These are phyloP conservation scores for Struthio camelus DNA, from an alignment of 2,113 vertebrate species.

Conservation along the genomic window DNA sequence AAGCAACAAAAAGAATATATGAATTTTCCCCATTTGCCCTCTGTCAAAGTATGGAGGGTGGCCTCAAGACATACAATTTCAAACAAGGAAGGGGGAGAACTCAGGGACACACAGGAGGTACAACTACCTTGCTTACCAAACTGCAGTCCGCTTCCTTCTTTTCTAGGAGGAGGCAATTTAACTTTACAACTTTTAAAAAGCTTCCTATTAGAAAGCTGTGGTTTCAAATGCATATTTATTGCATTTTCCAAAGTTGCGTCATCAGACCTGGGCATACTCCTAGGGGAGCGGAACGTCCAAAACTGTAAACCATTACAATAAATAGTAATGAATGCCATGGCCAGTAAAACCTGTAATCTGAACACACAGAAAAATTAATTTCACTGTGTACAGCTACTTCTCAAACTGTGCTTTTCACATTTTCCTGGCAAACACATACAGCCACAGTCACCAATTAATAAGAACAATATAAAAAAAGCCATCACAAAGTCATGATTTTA, in stretches of 20 bases:
- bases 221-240: slow-evolving; percentile 63
- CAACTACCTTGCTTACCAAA: neutral
- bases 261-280: slow-evolving; percentile 38
- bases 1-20: neutral
- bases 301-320: slow-evolving; percentile 57
- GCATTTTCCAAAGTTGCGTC: slow-evolving; percentile 66
- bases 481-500: slow-evolving; percentile 10
- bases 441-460: slow-evolving; percentile 58
- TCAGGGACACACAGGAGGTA: neutral
- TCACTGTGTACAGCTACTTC: slow-evolving; percentile 68
- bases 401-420: slow-evolving; percentile 61
- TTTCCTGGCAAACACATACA: slow-evolving; percentile 58
- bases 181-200: slow-evolving; percentile 63
- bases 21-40: neutral
- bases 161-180: slow-evolving; percentile 48
- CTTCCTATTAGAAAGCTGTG: slow-evolving; percentile 60
- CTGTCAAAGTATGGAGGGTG: neutral
- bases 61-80: neutral
- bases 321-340: slow-evolving; percentile 63
- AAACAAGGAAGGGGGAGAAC: neutral
- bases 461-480: slow-evolving; percentile 51
- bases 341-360: slow-evolving; percentile 66
- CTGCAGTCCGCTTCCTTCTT: neutral
- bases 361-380: slow-evolving; percentile 56
- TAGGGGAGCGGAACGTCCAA: slow-evolving; percentile 20